Evolutionary conservation across 2,113 vertebrate genomes (phyloP).

Genomic region (Corythoichthys intestinalis): DNA sequence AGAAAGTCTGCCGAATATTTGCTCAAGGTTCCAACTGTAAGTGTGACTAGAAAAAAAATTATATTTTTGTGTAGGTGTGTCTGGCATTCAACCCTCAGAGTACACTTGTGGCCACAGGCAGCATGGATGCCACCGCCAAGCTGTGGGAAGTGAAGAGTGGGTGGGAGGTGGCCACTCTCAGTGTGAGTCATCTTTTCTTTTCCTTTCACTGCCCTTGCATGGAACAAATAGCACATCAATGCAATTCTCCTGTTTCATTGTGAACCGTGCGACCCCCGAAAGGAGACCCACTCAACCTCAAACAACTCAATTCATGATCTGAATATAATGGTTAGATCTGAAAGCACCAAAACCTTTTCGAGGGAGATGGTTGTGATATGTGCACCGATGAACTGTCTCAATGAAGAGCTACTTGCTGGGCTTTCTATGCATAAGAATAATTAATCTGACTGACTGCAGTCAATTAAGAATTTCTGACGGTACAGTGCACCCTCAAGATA

Average conservation of each 20-base stretch:
- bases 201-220: background rate
- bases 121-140: conserved; percentile 87
- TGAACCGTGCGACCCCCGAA: background rate
- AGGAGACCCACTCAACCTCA: background rate
- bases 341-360: conserved; percentile 9
- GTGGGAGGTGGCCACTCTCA: conserved; percentile 78
- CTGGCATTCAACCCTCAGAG: conserved; percentile 93
- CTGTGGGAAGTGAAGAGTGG: conserved; percentile 89
- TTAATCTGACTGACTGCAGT: conserved; percentile 14
- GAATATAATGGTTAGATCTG: conserved; percentile 8
- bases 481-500: too few relatives aligned
- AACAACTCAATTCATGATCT: background rate
- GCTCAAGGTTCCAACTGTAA: background rate
- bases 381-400: conserved; percentile 6
- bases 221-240: background rate
- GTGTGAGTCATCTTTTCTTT: conserved; percentile 63
- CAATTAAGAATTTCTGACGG: background rate
- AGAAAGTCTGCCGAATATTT: conserved; percentile 1
- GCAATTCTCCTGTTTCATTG: conserved; percentile 14
- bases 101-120: conserved; percentile 89
- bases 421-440: conserved; percentile 7
- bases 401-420: conserved; percentile 1
- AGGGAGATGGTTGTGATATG: conserved; percentile 10
- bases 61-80: conserved; percentile 78
- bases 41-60: background rate